Evolutionary conservation across 2,797 vertebrate species (phyloP), one percentile per base, ranked within the genome.

Genomic region (Anomalospiza imberbis): DNA sequence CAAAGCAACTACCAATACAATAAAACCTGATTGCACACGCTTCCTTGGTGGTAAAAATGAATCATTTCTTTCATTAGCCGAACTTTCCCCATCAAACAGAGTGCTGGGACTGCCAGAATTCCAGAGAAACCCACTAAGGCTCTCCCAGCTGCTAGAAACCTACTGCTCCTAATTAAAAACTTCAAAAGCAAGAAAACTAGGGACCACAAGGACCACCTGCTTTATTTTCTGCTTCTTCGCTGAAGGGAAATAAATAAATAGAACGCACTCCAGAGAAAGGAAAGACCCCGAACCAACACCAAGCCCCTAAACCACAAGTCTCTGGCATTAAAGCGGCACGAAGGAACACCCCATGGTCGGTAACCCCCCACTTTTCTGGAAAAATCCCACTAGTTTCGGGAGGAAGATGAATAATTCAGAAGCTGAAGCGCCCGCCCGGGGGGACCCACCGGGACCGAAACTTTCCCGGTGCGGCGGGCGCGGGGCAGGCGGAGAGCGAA

Each of bases 321-420:
- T 70, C 63, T 86, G 36, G 6, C 55, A 40, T 54, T 47, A 28
- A 57, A 79, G 32, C 12, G 47, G 40, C 82, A 90, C 32, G 34
- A 91, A 93, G 77, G 22, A 94, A 84, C 53, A 8, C 15, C 84
- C 75, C 51, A 16, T 38, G 40, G 9, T 54, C 60, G 7, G n/a
- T 34, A 65, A 70, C 38, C 68, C 96, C 79, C 65, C 95, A 92
- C 85, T 96, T 97, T 97, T 94, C 94, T 95, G 88, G 96, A 96
- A 96, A 96, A 78, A 95, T 95, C 89, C 75, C 86, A 93, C 87
- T 93, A 93, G 61, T 95, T 97, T 91, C n/a, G 55, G 31, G 79
- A 86, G 19, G 75, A 85, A 96, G 93, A 91, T 84, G 86, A 96
- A 88, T 73, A 91, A 91, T 45, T 81, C 60, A 81, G 45, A 47